A percentile compares a stretch with the other conserved stretches of the same genome.
These are phyloP conservation scores for Drosophila tani DNA, from an alignment of 1,140 invertebrate species.

Conservation along the genomic window DNA sequence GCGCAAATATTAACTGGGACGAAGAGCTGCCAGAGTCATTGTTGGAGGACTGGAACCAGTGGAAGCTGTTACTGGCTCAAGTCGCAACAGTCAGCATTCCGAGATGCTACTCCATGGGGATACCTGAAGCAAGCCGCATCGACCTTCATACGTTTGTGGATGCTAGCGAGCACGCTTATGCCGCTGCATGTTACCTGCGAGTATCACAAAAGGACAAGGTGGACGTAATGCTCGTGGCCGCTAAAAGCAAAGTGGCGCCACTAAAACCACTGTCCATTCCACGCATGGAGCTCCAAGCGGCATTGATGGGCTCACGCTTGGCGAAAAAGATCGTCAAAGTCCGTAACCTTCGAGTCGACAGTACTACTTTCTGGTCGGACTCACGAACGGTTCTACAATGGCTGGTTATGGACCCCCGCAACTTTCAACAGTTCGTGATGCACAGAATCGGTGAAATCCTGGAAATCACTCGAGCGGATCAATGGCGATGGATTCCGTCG, in stretches of 20 bases:
- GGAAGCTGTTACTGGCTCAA: conserved; percentile 5
- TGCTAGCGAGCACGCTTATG: not conserved
- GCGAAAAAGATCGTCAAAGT: not conserved
- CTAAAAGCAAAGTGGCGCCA: conserved; percentile 11
- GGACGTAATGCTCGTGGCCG: not conserved
- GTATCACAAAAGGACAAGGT: not conserved
- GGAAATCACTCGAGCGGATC: not conserved
- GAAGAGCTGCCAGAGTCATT: conserved; percentile 1
- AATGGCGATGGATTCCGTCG: conserved; percentile 14
- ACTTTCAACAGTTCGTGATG: conserved; percentile 14
- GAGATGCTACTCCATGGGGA: not conserved
- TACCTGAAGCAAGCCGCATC: not conserved
- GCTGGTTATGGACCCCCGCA: conserved; percentile 5
- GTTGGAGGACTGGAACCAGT: not conserved
- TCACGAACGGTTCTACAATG: conserved; percentile 7
- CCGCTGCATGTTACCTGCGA: not conserved
- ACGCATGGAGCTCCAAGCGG: not conserved
- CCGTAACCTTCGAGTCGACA: not conserved
- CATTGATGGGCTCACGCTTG: not conserved
- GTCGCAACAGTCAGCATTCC: not conserved
- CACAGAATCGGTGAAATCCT: conserved; percentile 2
- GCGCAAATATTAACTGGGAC: not conserved
- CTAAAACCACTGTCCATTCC: not conserved
- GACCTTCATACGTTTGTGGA: conserved; percentile 3
- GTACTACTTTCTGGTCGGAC: conserved; percentile 1